Evolutionary conservation across 2,113 vertebrate genomes (phyloP).

Genomic region (Misgurnus mizolepis): DNA sequence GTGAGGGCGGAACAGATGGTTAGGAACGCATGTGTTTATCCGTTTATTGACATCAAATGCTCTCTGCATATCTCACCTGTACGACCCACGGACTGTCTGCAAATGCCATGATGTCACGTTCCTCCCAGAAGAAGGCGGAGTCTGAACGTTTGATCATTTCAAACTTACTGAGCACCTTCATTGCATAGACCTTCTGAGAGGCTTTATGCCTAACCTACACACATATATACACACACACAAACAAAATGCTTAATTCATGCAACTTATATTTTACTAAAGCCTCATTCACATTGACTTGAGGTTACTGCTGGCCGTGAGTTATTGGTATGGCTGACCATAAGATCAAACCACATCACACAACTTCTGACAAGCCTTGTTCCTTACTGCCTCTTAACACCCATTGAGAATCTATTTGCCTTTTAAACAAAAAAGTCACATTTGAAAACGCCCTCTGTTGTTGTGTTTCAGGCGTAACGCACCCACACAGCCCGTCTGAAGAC

Average conservation of each 20-base stretch:
- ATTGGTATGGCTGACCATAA: no score
- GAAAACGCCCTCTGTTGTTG: constrained; percentile 9
- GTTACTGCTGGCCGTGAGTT: no score
- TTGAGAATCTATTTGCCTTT: not conserved
- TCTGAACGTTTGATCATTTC: constrained; percentile 99
- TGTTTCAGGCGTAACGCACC: constrained; percentile 15
- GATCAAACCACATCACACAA: no score
- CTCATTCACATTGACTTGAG: not conserved
- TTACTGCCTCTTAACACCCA: not conserved
- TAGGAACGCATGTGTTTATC: no score
- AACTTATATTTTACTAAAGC: not conserved
- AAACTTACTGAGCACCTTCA: constrained; percentile 99
- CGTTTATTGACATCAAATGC: not conserved
- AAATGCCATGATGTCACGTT: constrained; percentile 98
- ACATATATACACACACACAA: constrained; percentile 15
- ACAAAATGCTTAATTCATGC: not conserved
- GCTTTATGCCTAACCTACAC: constrained; percentile 92
- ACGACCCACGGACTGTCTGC: constrained; percentile 97
- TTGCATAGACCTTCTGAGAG: constrained; percentile 95
- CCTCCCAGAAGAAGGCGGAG: constrained; percentile 99
- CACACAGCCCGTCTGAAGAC: constrained; percentile 25
- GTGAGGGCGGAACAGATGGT: not conserved
- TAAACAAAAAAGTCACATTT: not conserved
- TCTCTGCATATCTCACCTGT: constrained; percentile 78
- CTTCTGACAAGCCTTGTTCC: not conserved